Base-by-base conservation (phyloP, 2,113 vertebrate genomes). In the Salvelinus fontinalis region DNA sequence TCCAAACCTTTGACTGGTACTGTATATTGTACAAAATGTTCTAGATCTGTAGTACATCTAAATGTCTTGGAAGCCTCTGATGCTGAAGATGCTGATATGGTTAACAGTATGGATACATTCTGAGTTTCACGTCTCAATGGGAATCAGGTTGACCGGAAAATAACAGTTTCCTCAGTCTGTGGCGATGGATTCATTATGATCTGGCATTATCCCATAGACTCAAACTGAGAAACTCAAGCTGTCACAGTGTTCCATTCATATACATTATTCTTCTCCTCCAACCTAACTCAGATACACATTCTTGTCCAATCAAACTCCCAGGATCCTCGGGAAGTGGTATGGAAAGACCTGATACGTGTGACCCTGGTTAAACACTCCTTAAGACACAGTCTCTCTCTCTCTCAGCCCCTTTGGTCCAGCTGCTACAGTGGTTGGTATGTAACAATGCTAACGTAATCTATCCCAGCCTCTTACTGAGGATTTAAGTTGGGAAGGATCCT, bases 361-460 rank as follows among this genome's bases (percentile, higher is more conserved):
- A 44, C 39, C 39, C 39, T 44, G 39, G 39, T 44, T 9, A 11
- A 44, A 44, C 2, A 44, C 39, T 44, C 39, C 39, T 11, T 44
- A 44, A 39, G 39, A 39, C 8, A 39, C 39, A 39, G 39, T 39
- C 34, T 39, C 34, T 34, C 6, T 31, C 5, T 31, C 5, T 31
- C 31, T 31, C 31, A 44, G 79, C 79, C 71, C 7, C 54, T 72
- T n/a, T 79, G 70, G 51, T 76, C 80, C 85, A 87, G 77, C 86
- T 89, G 82, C 65, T 73, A 29, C 77, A 72, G 64, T 80, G 54
- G 14, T 13, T 13, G 16, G 18, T 6, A 13, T 54, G 51, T 54
- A 74, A 44, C 7, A 0, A 67, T 68, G 73, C 22, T 89, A 79
- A 90, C 51, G 69, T 86, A 83, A 86, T 87, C 79, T 78, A 54